These are phyloP conservation scores for Athalia cordata DNA, from an alignment of 2,888 invertebrate genomes.

Conservation along the genomic window DNA sequence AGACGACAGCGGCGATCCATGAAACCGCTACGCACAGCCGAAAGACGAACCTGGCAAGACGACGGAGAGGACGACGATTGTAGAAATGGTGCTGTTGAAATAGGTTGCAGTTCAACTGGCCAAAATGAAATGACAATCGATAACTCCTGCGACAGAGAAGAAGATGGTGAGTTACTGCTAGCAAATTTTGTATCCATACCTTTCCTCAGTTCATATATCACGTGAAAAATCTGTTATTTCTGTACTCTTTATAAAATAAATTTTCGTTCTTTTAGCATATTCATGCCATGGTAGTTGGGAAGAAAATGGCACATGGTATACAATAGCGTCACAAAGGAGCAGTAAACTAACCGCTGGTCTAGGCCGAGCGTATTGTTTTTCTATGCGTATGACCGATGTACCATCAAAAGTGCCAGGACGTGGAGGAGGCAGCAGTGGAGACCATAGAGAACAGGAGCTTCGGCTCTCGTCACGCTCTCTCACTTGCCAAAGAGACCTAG, in stretches of 20 bases:
- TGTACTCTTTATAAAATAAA: constrained; percentile 16
- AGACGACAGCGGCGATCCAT: constrained; percentile 60
- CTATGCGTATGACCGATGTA: constrained; percentile 63
- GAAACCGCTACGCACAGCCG: constrained; percentile 50
- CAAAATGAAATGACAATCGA: constrained; percentile 69
- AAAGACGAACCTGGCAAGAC: constrained; percentile 57
- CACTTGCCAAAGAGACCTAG: constrained; percentile 64
- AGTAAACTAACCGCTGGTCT: constrained; percentile 54
- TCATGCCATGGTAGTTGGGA: constrained; percentile 86
- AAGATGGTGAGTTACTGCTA: constrained; percentile 59
- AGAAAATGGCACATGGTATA: constrained; percentile 79
- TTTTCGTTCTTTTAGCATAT: constrained; percentile 75
- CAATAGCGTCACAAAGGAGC: constrained; percentile 79
- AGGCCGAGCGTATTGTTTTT: constrained; percentile 67
- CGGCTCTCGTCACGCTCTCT: constrained; percentile 65
- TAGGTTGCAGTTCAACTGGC: constrained; percentile 67
- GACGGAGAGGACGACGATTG: constrained; percentile 62
- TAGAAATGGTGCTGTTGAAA: constrained; percentile 65
- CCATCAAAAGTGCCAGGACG: constrained; percentile 60
- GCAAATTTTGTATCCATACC: not conserved
- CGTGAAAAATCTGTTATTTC: constrained; percentile 48
- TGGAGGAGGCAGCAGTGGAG: constrained; percentile 56
- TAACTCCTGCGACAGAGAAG: constrained; percentile 66
- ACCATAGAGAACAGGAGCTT: constrained; percentile 64
- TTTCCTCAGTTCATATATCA: constrained; percentile 72